These are phyloP conservation scores for Falcunculus frontatus DNA, from an alignment of 2,113 vertebrate genomes.

Conservation along the genomic window DNA sequence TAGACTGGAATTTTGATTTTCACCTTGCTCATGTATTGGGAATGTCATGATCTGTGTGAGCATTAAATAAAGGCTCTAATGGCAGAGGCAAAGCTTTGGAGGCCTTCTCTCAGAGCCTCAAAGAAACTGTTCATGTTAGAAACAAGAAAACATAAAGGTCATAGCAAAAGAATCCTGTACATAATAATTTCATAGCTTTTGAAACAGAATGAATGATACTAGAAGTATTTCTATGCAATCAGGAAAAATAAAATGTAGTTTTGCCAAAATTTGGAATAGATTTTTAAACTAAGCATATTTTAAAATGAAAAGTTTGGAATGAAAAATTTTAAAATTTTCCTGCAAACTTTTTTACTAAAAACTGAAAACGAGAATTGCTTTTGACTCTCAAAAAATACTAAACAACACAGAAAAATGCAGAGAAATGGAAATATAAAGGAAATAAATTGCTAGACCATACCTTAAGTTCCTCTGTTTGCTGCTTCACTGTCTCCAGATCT, in stretches of 20 bases:
- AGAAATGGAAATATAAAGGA: neutral
- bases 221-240: neutral
- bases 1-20: neutral
- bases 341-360: neutral
- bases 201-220: neutral
- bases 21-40: neutral
- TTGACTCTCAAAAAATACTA: neutral
- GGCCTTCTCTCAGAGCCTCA: neutral
- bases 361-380: neutral
- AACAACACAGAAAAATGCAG: neutral
- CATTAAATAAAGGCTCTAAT: neutral
- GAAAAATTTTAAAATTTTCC: neutral
- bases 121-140: neutral
- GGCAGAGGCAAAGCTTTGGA: neutral
- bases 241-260: neutral
- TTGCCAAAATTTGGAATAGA: neutral
- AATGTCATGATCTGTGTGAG: neutral
- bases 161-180: neutral
- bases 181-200: neutral
- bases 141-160: neutral
- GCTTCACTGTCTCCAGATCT: constrained; percentile 97
- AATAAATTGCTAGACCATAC: constrained; percentile 65
- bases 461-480: constrained; percentile 97
- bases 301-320: neutral
- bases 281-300: neutral